A percentile compares a stretch with the other conserved stretches of the same genome.
phyloP scores from a whole-genome alignment of 92 coral and sea anemone species.

The Hydrozoanthus gracilis region DNA sequence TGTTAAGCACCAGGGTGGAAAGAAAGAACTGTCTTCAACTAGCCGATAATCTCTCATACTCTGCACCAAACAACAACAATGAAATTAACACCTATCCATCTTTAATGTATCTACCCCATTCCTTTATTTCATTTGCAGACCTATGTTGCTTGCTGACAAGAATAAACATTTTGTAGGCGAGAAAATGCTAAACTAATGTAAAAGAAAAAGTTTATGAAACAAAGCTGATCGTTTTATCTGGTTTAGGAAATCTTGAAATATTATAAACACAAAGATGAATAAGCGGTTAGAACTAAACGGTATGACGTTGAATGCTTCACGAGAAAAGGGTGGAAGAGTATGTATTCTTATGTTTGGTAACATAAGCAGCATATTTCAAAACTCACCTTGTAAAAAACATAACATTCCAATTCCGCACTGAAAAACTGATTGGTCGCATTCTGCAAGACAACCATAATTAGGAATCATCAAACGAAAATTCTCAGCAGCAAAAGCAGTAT shows the following conservation, averaged over 20 bases:
- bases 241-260: no score
- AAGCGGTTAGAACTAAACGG: neutral
- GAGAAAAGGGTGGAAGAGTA: no score
- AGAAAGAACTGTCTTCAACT: slow-evolving; percentile 70
- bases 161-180: neutral
- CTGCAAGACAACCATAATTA: slow-evolving; percentile 42
- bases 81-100: no score
- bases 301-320: neutral
- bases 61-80: slow-evolving; percentile 39
- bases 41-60: slow-evolving; percentile 96
- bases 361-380: neutral
- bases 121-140: no score
- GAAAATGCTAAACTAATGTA: neutral
- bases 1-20: slow-evolving; percentile 91
- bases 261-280: no score
- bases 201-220: neutral
- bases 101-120: no score
- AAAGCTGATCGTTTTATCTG: neutral
- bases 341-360: neutral
- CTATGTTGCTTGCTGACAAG: no score
- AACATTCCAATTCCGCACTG: slow-evolving; percentile 94
- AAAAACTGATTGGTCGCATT: slow-evolving; percentile 91
- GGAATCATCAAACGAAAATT: neutral
- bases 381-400: slow-evolving; percentile 88
- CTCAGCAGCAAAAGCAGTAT: no score